Base-by-base conservation (phyloP, 2,888 invertebrate species). In the Scaptomyza tumidula region DNA sequence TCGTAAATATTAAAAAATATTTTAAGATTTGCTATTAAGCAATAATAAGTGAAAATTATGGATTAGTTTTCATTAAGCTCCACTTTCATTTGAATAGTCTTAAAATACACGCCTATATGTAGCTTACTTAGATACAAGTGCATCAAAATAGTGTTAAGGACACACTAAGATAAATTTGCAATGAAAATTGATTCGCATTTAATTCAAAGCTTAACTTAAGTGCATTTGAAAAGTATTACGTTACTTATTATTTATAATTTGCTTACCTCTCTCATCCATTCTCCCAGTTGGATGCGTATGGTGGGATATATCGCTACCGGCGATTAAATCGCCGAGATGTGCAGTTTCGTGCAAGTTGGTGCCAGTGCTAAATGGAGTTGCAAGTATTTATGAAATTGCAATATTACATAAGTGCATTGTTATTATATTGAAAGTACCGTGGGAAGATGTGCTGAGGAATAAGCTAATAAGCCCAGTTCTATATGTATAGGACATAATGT, bases 241-340 rank as follows among this genome's bases (percentile, higher is more conserved):
- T 24, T 27, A 14, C 33, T 19, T 33, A 31, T 29, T n/a, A 52
- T 52, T 44, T 44, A n/a, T 2, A 9, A 24, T 50, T 43, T 13
- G 88, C 90, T 90, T 83, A 90, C 90, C 90, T 86, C 90, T 81
- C 35, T 90, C 91, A n/a, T 90, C 89, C 82, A 89, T 82, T 31
- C 79, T 79, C 53, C 76, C 79, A 43, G 80, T 88, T 9, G 83
- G 75, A 62, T 89, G 86, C 62, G 81, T 86, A 72, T 84, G 90
- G 86, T 89, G 82, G 85, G 81, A 76, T 71, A 89, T 84, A 71
- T 90, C 91, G 69, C 82, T 88, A 75, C 91, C 90, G 86, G 86
- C 86, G 80, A 86, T 77, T 77, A 85, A 75, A 73, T 90, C 91
- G 75, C 89, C 89, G 53, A 78, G 81, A 71, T 76, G 83, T 78